Conservation (phyloP, 2,888 invertebrate genomes). For the Mycogona germanica region DNA sequence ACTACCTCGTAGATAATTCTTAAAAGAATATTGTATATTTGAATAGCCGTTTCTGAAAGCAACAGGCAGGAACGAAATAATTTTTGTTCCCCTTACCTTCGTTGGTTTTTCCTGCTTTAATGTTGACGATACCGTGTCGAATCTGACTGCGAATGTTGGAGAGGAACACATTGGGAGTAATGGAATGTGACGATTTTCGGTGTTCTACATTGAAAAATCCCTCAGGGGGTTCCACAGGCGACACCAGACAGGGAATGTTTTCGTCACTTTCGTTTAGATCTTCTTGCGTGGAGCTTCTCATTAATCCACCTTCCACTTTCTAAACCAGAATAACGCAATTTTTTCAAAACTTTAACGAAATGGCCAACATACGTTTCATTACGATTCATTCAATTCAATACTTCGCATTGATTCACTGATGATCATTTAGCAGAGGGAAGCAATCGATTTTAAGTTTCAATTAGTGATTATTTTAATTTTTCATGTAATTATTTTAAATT, state of each 20-base stretch:
- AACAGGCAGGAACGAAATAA: background rate
- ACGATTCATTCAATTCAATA: too few relatives aligned
- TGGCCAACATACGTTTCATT: too few relatives aligned
- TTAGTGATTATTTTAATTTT: too few relatives aligned
- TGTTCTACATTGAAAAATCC: conserved; percentile 21
- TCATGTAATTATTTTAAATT: too few relatives aligned
- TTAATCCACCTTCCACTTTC: conserved; percentile 22
- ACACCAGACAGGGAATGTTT: conserved; percentile 18
- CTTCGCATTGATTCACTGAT: too few relatives aligned
- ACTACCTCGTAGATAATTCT: too few relatives aligned
- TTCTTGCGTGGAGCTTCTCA: conserved; percentile 2
- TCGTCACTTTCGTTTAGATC: conserved; percentile 2
- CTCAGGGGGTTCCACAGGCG: conserved; percentile 21
- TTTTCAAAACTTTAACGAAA: too few relatives aligned
- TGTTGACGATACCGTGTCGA: conserved; percentile 3
- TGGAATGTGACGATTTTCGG: background rate
- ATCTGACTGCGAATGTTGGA: conserved; percentile 11
- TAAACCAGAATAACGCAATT: too few relatives aligned
- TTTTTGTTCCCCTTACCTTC: background rate
- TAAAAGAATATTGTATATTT: too few relatives aligned
- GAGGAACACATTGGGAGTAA: conserved; percentile 2
- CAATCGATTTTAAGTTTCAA: too few relatives aligned
- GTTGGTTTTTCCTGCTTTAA: background rate
- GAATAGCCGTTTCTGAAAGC: too few relatives aligned
- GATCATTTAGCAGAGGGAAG: too few relatives aligned